These are phyloP conservation scores for Gymnorhina tibicen DNA, from an alignment of 2,113 vertebrate species.

Conservation along the genomic window DNA sequence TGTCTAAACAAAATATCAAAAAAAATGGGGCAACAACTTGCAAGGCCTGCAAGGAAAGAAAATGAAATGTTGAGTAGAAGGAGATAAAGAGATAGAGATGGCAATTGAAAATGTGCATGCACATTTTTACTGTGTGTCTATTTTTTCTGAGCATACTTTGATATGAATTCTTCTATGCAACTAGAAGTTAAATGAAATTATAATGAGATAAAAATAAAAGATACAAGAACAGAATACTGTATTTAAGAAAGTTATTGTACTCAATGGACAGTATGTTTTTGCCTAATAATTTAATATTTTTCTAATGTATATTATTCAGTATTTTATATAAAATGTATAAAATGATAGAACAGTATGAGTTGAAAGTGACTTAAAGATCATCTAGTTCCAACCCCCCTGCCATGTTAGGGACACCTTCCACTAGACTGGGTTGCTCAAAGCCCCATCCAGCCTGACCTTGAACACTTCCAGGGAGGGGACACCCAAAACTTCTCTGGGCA, in stretches of 20 bases:
- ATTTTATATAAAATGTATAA: neutral
- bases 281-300: neutral
- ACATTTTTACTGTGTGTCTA: neutral
- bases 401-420: neutral
- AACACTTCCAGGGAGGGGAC: neutral
- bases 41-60: neutral
- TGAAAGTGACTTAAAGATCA: neutral
- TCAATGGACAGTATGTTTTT: neutral
- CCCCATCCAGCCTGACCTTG: neutral
- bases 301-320: neutral
- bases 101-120: rapidly evolving
- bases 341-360: neutral
- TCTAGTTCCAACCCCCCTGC: neutral
- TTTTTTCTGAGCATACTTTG: neutral
- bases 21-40: neutral
- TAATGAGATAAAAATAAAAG: neutral
- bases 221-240: neutral
- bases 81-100: neutral
- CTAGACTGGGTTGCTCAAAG: neutral
- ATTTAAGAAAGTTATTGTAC: neutral
- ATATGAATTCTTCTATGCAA: neutral
- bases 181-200: neutral
- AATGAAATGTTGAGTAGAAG: neutral
- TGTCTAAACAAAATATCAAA: neutral
- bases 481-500: neutral